Conservation (phyloP, 2,888 invertebrate species). For the Eumacrocentrus americanus region DNA sequence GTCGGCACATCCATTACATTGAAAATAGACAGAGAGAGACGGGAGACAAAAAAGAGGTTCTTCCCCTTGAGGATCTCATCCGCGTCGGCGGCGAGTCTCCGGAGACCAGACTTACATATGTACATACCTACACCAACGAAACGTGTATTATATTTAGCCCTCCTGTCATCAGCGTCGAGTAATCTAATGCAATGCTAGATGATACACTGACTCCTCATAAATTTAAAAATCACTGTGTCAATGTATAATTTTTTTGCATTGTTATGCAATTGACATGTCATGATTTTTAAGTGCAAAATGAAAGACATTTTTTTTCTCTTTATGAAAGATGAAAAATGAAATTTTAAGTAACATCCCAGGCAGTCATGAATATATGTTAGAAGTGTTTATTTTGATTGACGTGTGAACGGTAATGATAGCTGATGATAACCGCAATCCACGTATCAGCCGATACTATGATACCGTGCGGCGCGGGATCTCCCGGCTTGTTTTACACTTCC, state of each 20-base stretch:
- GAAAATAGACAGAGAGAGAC: constrained; percentile 44
- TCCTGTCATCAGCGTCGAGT: constrained; percentile 41
- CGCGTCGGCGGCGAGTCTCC: constrained; percentile 22
- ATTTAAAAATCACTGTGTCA: too few species aligned
- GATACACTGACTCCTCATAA: too few species aligned
- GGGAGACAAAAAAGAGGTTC: constrained; percentile 33
- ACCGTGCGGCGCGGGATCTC: background rate
- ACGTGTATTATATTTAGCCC: background rate
- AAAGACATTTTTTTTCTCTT: background rate
- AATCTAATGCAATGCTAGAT: constrained; percentile 33
- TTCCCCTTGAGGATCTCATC: constrained; percentile 25
- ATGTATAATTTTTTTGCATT: background rate
- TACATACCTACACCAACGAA: background rate
- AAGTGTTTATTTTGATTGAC: too few species aligned
- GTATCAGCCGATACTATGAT: constrained; percentile 33
- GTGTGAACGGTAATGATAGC: constrained; percentile 29
- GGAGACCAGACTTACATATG: background rate
- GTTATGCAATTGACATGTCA: background rate
- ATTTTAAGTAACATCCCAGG: too few species aligned
- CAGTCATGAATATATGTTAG: too few species aligned
- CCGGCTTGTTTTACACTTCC: constrained; percentile 35
- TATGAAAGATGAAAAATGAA: background rate
- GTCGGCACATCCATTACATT: constrained; percentile 41
- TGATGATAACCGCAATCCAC: constrained; percentile 39
- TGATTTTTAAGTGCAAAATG: constrained; percentile 1